Evolutionary conservation across 23 tunicate species (phyloP), one percentile per base, ranked within the genome.

Genomic region (Ascidia mentula): DNA sequence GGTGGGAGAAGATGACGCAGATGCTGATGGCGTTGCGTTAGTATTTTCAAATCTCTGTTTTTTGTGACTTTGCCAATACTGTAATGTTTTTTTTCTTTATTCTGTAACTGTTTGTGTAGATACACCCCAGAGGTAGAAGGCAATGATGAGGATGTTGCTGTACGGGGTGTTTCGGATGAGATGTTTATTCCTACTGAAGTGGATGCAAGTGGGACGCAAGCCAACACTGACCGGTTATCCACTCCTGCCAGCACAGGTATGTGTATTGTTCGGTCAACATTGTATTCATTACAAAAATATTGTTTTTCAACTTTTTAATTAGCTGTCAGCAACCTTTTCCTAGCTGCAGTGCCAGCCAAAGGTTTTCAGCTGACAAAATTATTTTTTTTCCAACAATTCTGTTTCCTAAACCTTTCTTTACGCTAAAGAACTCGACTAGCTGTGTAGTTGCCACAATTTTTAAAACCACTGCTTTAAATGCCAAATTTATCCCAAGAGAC

Each of bases 1-100:
- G 94, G 94, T 74, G 18, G 90, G 88, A 18, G 93, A 91, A 34
- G 99, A 91, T 77, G 99, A 90, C 70, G 89, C 77, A 61, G 98
- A 88, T 46, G 89, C 89, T 37, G 95, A 84, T 46, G 88, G 73
- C 31, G 72, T 40, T 40, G 46, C 42, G 88, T 89, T 42, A 42
- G 53, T 42, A 15, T 9, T 42, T 42, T 42, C 15, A 42, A 42
- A 42, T 12, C 15, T 42, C 53, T 9, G 53, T 42, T 15, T 9
- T 42, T 42, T 42, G 53, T 12, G 15, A 42, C 15, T 15, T 9
- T 15, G 53, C 15, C 12, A 42, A 42, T 9, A 42, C 53, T 42
- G 15, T 12, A 9, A 9, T 42, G 53, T 42, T 42, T 42, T 12
- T 42, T 42, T 42, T 42, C 15, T 42, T 42, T 12, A 12, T 9